Conservation (phyloP, 2,888 invertebrate species). For the Cheilosia variabilis region DNA sequence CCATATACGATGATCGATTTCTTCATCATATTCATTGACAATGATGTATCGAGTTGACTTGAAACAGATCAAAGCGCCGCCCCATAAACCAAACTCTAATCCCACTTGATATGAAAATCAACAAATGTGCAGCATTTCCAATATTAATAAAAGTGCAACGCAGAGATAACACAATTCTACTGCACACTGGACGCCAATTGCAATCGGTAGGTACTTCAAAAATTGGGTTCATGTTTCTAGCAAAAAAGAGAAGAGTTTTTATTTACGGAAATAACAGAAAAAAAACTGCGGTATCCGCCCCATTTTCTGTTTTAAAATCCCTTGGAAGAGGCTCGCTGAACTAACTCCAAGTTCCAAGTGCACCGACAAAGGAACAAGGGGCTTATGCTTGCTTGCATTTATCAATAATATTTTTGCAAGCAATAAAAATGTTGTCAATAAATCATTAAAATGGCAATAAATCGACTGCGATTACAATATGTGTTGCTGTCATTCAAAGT, state of each 20-base stretch:
- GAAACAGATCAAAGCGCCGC: constrained; percentile 78
- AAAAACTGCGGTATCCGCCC: constrained; percentile 35
- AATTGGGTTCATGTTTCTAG: constrained; percentile 47
- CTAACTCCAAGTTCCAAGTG: constrained; percentile 39
- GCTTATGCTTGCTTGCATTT: constrained; percentile 71
- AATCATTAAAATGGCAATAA: constrained; percentile 69
- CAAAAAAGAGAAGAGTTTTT: neutral
- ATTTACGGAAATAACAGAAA: constrained; percentile 3
- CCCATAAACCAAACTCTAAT: constrained; percentile 80
- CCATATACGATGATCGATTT: constrained; percentile 47
- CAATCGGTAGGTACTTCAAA: constrained; percentile 32
- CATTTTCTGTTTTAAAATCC: constrained; percentile 36
- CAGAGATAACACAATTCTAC: constrained; percentile 47
- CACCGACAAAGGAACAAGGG: constrained; percentile 63
- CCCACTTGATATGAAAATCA: constrained; percentile 82
- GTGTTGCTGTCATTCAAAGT: constrained; percentile 59
- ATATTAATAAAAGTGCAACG: constrained; percentile 58
- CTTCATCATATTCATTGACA: constrained; percentile 35
- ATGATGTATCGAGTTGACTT: constrained; percentile 56
- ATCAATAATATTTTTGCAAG: constrained; percentile 59
- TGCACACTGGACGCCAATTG: constrained; percentile 40
- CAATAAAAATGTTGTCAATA: constrained; percentile 66
- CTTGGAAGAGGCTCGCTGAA: constrained; percentile 17
- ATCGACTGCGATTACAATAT: constrained; percentile 53
- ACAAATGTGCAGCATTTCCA: constrained; percentile 73